Evolutionary conservation across 2,113 vertebrate genomes (phyloP).

Genomic region (Aythya baeri): DNA sequence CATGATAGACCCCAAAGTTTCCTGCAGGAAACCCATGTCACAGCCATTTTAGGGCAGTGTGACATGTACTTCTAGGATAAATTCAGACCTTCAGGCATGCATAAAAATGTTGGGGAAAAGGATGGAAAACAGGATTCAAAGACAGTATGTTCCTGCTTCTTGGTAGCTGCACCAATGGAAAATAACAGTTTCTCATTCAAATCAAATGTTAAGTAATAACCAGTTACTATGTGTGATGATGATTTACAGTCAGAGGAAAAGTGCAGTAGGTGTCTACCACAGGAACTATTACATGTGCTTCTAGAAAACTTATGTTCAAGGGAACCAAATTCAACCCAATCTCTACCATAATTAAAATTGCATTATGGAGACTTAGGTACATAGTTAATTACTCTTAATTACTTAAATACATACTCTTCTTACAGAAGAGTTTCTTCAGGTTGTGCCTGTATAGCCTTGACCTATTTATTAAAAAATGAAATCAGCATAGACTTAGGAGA

Average conservation of each 20-base stretch:
- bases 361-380: not conserved
- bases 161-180: not conserved
- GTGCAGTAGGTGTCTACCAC: not conserved
- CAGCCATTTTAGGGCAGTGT: not conserved
- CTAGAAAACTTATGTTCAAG: not conserved
- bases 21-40: not conserved
- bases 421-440: rapidly evolving
- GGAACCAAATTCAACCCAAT: not conserved
- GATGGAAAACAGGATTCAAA: not conserved
- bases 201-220: not conserved
- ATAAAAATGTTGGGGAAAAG: not conserved
- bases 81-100: not conserved
- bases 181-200: not conserved
- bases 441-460: not conserved
- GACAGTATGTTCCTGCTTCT: not conserved
- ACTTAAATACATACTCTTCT: too few species aligned
- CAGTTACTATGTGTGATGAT: not conserved
- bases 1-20: not conserved
- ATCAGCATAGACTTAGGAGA: not conserved
- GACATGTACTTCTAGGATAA: rapidly evolving
- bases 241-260: not conserved
- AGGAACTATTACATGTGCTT: not conserved
- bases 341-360: not conserved
- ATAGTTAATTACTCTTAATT: too few species aligned
- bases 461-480: not conserved